Base-by-base conservation (phyloP, 1,140 invertebrate species). In the Hycleus phaleratus region DNA sequence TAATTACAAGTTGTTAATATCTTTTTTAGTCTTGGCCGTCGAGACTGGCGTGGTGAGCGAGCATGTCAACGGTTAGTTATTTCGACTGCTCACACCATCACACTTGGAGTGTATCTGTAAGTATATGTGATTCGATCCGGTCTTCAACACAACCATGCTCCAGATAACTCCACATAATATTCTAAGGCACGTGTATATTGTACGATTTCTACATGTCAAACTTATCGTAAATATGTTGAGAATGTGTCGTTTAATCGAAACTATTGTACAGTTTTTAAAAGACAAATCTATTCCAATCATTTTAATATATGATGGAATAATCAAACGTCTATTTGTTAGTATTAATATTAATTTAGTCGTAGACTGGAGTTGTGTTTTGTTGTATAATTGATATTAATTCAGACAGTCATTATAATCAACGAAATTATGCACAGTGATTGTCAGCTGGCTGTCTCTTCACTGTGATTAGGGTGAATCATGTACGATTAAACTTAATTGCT, bases 351-450 rank as follows among this genome's bases (percentile, higher is more conserved):
- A 53, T 53, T 53, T 53, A 53, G 43, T 10, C 42, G 42, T 32
- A 53, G 51, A 53, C 51, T 42, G 45, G 51, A 46, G 42, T 53
- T 53, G 45, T 32, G 32, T 45, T 53, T 10, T 32, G 12, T 45
- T 32, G 32, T 45, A 53, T 53, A 53, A 53, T 53, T 53, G 51
- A 53, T 53, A 53, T 53, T 53, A 53, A 53, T 53, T 53, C 51
- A 53, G 38, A 45, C 51, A 53, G 51, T 53, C 51, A 53, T 53
- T 53, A 53, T 42, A 53, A 53, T 53, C 51, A 53, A 53, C 51
- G 43, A 42, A 53, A 53, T 53, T 53, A 53, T 53, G 51, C 51
- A 53, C 51, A 53, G 51, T 53, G 51, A 53, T 53, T 53, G 51
- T 53, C 51, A 53, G 51, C 51, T 53, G 51, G 43, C 46, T 47